Evolutionary conservation across 2,797 vertebrate species (phyloP), one percentile per base, ranked within the genome.

Genomic region (Anguilla megastoma): DNA sequence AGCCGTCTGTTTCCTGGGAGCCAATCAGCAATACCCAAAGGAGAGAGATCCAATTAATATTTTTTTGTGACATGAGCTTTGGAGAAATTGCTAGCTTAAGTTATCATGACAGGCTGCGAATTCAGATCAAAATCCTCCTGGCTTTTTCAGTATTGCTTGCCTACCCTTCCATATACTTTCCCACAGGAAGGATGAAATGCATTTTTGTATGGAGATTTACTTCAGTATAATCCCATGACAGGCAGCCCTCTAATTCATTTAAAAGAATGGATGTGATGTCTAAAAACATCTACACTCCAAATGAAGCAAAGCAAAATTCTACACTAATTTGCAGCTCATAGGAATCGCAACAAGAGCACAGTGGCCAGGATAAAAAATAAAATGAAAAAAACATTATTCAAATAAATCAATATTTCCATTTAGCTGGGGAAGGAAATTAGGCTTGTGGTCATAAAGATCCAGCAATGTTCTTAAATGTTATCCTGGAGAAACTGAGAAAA

Each of bases 51-150:
- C 90, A 93, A 94, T 95, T 95, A 94, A 93, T 95, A 95, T 94
- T 94, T 45, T 91, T 91, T 92, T 88, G 93, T 95, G 95, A 95
- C 94, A 95, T 90, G 90, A 94, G 94, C 92, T 92, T 94, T 89
- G 89, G 93, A 92, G 92, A 91, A 90, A 93, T 91, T 91, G 93
- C 92, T 91, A 91, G 90, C 90, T 94, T 94, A 93, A 94, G 93
- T 94, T 93, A 89, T 93, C 92, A 90, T 93, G 91, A 92, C 92
- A 58, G 91, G 89, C 91, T 87, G 91, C 92, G 94, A 86, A 60
- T 84, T 92, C 89, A 88, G 93, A 93, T 92, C 76, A 86, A 93
- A 94, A 91, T 90, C 92, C 90, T 12, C 89, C 91, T 93, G 93
- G 85, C 92, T 92, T 86, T 87, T 60, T 90, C 93, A 92, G 95